Evolutionary conservation across 1,140 invertebrate genomes (phyloP).

Genomic region (Mactra quadrangularis): DNA sequence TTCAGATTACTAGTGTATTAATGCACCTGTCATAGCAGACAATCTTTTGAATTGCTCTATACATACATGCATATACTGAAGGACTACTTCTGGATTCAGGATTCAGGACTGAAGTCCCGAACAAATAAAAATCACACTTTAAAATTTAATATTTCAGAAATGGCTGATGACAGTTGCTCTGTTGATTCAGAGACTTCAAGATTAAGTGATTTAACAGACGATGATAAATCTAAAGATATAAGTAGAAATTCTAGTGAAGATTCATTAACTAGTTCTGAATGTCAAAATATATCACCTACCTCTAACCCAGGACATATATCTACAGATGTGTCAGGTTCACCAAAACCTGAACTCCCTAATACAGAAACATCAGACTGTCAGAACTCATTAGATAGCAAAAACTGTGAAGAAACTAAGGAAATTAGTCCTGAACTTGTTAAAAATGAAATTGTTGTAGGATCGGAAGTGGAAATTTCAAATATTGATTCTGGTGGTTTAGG

Average conservation of each 20-base stretch:
- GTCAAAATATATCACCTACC: too few relatives aligned
- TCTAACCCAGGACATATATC: too few relatives aligned
- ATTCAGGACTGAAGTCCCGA: too few relatives aligned
- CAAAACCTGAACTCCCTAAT: background rate
- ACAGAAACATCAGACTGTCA: too few relatives aligned
- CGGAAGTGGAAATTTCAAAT: background rate
- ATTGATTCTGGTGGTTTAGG: background rate
- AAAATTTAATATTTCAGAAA: too few relatives aligned
- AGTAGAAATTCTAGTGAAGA: constrained; percentile 25
- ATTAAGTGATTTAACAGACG: constrained; percentile 48
- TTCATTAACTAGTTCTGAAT: background rate
- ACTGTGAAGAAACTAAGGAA: background rate
- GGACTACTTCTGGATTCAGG: too few relatives aligned
- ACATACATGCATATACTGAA: too few relatives aligned
- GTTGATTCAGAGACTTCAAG: constrained; percentile 18
- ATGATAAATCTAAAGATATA: constrained; percentile 58
- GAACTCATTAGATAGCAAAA: too few relatives aligned
- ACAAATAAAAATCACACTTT: too few relatives aligned
- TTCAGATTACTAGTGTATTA: too few relatives aligned
- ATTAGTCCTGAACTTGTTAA: background rate
- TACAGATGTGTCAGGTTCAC: background rate
- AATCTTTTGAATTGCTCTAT: too few relatives aligned
- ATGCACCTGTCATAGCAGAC: too few relatives aligned
- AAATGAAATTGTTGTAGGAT: constrained; percentile 10
- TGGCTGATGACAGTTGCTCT: constrained; percentile 15